A percentile compares a stretch with the other conserved stretches of the same genome.
Conservation (phyloP, 2,888 invertebrate species). For the Epistrophe eligans region DNA sequence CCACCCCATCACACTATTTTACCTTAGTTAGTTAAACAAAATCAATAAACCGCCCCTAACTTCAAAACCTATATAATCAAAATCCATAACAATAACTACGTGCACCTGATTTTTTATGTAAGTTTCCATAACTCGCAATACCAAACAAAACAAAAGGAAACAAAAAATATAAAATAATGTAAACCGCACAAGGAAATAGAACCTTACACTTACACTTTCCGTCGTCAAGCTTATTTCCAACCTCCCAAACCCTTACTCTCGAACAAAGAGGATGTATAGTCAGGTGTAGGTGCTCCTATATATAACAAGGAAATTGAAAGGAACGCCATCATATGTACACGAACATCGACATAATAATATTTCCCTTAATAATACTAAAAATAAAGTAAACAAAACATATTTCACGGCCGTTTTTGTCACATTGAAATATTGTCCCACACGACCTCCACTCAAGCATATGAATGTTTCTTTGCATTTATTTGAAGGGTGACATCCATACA, state of each 20-base stretch:
- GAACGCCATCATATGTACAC: slow-evolving; percentile 14
- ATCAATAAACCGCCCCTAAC: slow-evolving; percentile 27
- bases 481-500: not conserved
- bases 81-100: slow-evolving; percentile 24
- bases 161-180: not conserved
- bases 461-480: slow-evolving; percentile 4
- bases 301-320: slow-evolving; percentile 19
- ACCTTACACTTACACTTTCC: slow-evolving; percentile 10
- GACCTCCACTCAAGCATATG: not conserved
- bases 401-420: slow-evolving; percentile 29
- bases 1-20: not conserved
- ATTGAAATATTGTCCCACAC: not conserved
- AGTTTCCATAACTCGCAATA: slow-evolving; percentile 31
- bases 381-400: slow-evolving; percentile 20
- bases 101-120: not conserved
- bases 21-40: not conserved
- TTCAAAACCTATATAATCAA: not conserved
- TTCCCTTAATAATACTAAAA: not conserved
- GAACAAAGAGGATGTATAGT: not conserved
- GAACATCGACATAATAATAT: not conserved
- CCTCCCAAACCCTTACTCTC: not conserved
- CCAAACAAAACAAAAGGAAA: slow-evolving; percentile 5
- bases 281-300: not conserved
- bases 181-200: not conserved
- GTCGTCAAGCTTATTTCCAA: not conserved